Evolutionary conservation across 2,888 invertebrate genomes (phyloP).

Genomic region (Dasysyrphus tricinctus): DNA sequence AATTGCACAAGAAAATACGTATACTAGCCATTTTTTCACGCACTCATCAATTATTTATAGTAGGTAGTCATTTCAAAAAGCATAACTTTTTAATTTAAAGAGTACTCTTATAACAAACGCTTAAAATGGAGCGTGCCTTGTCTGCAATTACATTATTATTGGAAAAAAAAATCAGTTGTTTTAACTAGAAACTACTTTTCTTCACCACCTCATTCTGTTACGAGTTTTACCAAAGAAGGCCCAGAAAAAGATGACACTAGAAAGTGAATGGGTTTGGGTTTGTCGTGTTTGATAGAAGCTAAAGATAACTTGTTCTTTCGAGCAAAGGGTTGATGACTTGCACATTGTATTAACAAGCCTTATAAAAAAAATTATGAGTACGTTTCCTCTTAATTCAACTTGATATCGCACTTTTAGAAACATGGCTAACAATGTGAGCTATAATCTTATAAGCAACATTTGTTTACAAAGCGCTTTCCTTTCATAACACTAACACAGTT

Average conservation of each 20-base stretch:
- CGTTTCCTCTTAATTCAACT: slow-evolving; percentile 33
- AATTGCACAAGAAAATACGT: too few species aligned
- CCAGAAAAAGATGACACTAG: background rate
- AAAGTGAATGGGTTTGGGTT: slow-evolving; percentile 1
- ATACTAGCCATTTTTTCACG: too few species aligned
- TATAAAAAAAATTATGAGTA: slow-evolving; percentile 25
- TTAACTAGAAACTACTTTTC: slow-evolving; percentile 1
- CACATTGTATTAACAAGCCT: slow-evolving; percentile 51
- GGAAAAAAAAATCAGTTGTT: background rate
- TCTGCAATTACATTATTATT: background rate
- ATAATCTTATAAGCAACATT: slow-evolving; percentile 63
- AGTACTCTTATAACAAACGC: background rate
- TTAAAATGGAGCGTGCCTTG: background rate
- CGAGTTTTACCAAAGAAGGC: background rate
- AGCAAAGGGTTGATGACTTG: slow-evolving; percentile 66
- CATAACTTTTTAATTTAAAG: background rate
- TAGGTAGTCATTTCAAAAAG: too few species aligned
- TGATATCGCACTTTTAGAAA: slow-evolving; percentile 37
- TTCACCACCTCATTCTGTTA: background rate
- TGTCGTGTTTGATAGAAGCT: slow-evolving; percentile 37
- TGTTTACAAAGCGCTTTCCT: slow-evolving; percentile 47
- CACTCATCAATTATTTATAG: too few species aligned
- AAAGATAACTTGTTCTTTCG: slow-evolving; percentile 44
- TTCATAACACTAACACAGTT: slow-evolving; percentile 32
- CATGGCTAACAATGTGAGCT: slow-evolving; percentile 52